phyloP scores from a whole-genome alignment of 1,140 invertebrate species.

The Akabosia matsudoensis region DNA sequence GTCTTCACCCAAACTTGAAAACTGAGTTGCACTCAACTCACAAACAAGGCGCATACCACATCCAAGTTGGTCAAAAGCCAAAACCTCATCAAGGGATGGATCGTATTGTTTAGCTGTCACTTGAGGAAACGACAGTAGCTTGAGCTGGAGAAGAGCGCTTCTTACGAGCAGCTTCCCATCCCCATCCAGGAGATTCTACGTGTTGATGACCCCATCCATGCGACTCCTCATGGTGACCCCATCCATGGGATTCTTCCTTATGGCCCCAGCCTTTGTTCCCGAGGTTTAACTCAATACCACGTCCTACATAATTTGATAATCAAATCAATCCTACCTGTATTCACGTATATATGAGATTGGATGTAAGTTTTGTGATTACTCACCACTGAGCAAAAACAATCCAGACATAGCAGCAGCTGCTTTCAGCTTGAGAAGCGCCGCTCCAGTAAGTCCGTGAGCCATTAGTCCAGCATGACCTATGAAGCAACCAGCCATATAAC shows the following conservation, averaged over 20 bases:
- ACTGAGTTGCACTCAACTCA: slow-evolving; percentile 46
- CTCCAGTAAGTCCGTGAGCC: slow-evolving; percentile 36
- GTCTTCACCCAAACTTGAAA: slow-evolving; percentile 39
- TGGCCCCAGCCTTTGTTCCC: background rate
- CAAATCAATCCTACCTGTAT: background rate
- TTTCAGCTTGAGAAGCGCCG: slow-evolving; percentile 43
- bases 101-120: slow-evolving; percentile 24
- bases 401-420: slow-evolving; percentile 44
- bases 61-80: slow-evolving; percentile 45
- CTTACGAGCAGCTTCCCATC: background rate
- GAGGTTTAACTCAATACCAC: background rate
- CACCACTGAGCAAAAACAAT: slow-evolving; percentile 25
- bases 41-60: slow-evolving; percentile 49
- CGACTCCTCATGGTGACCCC: background rate
- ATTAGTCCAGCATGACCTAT: slow-evolving; percentile 41
- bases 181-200: background rate
- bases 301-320: too few relatives aligned
- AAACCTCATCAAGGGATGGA: slow-evolving; percentile 43
- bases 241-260: background rate
- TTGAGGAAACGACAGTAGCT: background rate
- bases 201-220: background rate
- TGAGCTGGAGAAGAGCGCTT: background rate
- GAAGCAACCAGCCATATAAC: too few relatives aligned
- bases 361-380: background rate
- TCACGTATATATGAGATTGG: too few relatives aligned